Evolutionary conservation across 1,140 invertebrate genomes (phyloP).

Genomic region (Zaprionus taronus): DNA sequence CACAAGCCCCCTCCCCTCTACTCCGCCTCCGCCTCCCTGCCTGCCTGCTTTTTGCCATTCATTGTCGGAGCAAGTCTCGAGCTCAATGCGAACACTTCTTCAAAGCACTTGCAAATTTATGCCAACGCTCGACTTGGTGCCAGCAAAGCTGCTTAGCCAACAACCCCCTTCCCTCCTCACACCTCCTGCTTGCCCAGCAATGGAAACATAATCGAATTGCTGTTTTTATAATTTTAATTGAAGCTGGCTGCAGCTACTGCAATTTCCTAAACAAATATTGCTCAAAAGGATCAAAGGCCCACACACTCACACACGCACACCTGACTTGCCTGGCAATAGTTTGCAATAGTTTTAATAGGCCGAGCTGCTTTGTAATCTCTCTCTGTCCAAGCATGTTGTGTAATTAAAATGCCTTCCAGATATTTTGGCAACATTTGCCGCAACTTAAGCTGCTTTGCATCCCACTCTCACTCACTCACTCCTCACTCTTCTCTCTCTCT

Average conservation of each 20-base stretch:
- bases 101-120: slow-evolving; percentile 65
- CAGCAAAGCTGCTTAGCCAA: slow-evolving; percentile 5
- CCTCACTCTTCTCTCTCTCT: neutral
- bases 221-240: slow-evolving; percentile 83
- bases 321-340: neutral
- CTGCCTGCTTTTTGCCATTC: neutral
- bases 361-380: slow-evolving; percentile 28
- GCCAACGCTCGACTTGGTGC: slow-evolving; percentile 17
- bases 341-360: slow-evolving; percentile 23
- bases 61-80: slow-evolving; percentile 34
- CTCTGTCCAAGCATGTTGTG: slow-evolving; percentile 64
- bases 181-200: slow-evolving; percentile 21
- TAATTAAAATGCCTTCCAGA: slow-evolving; percentile 78
- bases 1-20: neutral
- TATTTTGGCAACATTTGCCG: slow-evolving; percentile 48
- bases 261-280: slow-evolving; percentile 81
- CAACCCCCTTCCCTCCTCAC: neutral
- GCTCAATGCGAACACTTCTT: slow-evolving; percentile 71
- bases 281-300: slow-evolving; percentile 56
- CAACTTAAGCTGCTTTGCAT: slow-evolving; percentile 59
- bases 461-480: slow-evolving; percentile 18
- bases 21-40: neutral
- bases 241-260: slow-evolving; percentile 63
- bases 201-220: slow-evolving; percentile 55
- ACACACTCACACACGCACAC: slow-evolving; percentile 3